Base-by-base conservation (phyloP, 2,888 invertebrate species). In the Ornithoptera alexandrae region DNA sequence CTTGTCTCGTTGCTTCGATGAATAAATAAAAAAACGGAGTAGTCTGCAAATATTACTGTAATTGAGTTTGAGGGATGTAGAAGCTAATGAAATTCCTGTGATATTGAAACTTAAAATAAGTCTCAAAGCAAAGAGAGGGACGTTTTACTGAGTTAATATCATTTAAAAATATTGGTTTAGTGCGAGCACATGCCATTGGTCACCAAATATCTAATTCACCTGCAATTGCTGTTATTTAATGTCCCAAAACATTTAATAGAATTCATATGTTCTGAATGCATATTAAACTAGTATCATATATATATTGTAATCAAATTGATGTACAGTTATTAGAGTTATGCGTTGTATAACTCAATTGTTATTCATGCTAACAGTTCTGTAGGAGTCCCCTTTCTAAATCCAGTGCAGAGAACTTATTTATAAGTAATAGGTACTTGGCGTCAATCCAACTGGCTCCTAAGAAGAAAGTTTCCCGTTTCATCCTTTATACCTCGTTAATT, bases 401-500 rank as follows among this genome's bases (percentile, higher is more conserved):
- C 57, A 46, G 67, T 63, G 60, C 17, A 56, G 18, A 46, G 57
- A 24, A 67, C 24, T 53, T 67, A 56, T 63, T 67, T 70, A 63
- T 70, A 67, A 30, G 46, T 36, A 15, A 42, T 69, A 58, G 69
- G 56, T 50, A 53, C 53, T 63, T 67, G 70, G 67, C 67, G 22
- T 30, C 15, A 56, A 20, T 60, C 64, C 67, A 70, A 67, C 62
- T 56, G 67, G 46, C 30, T 70, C 56, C 67, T 61, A 60, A 50
- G 59, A 46, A 50, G 20, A 50, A 64, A 70, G 67, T 67, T 60
- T 42, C 30, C 53, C 64, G 60, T 60, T 70, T 63, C 58, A 70
- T 62, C 36, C 63, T 24, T 24, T 63, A 17, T 64, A 67, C 57
- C 60, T 64, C 64, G 67, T 67, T 63, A 70, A 70, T 67, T 61